phyloP scores from a whole-genome alignment of 2,888 invertebrate species.

The Xestia rhomboidea region DNA sequence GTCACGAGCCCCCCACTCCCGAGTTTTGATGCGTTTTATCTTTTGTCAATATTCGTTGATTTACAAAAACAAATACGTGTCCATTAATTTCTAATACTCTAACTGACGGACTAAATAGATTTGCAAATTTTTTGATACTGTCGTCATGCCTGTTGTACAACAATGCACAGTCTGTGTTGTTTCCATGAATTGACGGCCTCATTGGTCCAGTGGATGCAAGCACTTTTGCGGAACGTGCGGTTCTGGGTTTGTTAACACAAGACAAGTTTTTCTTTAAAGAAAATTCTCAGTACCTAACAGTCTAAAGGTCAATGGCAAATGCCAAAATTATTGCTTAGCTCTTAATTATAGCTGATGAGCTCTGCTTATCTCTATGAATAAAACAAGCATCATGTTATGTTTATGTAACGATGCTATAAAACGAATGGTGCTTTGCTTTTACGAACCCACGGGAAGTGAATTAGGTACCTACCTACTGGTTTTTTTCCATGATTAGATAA shows the following conservation, averaged over 20 bases:
- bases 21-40: too few relatives aligned
- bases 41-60: too few relatives aligned
- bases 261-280: neutral
- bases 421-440: neutral
- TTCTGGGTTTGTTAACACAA: neutral
- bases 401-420: neutral
- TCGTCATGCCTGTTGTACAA: neutral
- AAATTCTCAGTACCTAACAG: neutral
- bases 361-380: neutral
- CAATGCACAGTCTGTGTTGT: neutral
- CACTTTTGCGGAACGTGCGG: too few relatives aligned
- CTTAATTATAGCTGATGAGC: neutral
- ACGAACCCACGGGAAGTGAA: neutral
- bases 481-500: constrained; percentile 17
- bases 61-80: too few relatives aligned
- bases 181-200: neutral
- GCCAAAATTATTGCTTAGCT: neutral
- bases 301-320: neutral
- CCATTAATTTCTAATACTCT: too few relatives aligned
- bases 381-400: neutral
- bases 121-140: too few relatives aligned
- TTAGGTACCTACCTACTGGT: too few relatives aligned
- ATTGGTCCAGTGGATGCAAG: neutral
- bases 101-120: too few relatives aligned
- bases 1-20: too few relatives aligned